Evolutionary conservation across 1,140 invertebrate species (phyloP), one percentile per base, ranked within the genome.

Genomic region (Euwallacea similis): DNA sequence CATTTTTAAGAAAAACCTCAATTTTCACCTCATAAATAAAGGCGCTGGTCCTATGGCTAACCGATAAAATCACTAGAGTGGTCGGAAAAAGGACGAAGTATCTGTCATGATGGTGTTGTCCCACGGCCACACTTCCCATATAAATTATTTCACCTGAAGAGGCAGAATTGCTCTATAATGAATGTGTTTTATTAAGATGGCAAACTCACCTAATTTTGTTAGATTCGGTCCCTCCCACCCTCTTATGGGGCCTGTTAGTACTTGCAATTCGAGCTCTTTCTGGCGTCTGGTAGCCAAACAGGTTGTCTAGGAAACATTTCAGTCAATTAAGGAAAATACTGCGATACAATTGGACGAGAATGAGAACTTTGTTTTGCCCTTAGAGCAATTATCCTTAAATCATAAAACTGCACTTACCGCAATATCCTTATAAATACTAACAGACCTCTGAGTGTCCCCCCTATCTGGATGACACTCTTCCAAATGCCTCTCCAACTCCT

Each of bases 201-300:
- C 7, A 62, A 42, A 10, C 15, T 71, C 58, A 71, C 69, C 69
- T 16, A 96, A 82, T 7, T 85, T 85, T 9, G 85, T 84, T 15
- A 94, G 80, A 77, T 92, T 94, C 74, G 95, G 93, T n/a, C 95
- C 95, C 80, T 97, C 94, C 95, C 95, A 98, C 2, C 93, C 93
- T 73, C 93, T 88, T n/a, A 98, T 93, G 21, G 91, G 91, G 6
- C 94, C 94, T 0, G 91, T 94, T 72, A 99, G 85, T 47, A 99
- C 93, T 84, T 98, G 96, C 53, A 98, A 83, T 76, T 98, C 97
- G 77, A 98, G 86, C 85, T 99, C 97, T 82, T 97, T 97, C 79
- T 98, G 94, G n/a, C 96, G 90, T 59, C 97, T 85, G 21, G 92
- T 88, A 41, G 90, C 88, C 64, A 90, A 88, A 83, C 95, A 98